A percentile compares a stretch with the other conserved stretches of the same genome.
These are phyloP conservation scores for Corynorhinus townsendii DNA, from an alignment of 2,113 vertebrate genomes.

Conservation along the genomic window DNA sequence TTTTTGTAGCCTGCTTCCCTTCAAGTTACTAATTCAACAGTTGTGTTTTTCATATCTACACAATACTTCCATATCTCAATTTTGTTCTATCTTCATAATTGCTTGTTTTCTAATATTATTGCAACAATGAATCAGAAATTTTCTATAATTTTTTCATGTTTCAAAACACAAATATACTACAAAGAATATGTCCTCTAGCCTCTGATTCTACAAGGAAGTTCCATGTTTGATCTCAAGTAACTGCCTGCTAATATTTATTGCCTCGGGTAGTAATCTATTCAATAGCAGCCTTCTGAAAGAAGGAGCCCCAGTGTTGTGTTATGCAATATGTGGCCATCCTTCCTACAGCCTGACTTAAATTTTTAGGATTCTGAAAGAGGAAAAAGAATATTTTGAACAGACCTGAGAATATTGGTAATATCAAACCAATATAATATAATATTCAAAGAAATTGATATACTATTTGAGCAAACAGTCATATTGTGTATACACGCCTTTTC, in stretches of 20 bases:
- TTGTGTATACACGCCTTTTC: neutral
- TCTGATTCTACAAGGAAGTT: neutral
- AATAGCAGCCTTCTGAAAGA: neutral
- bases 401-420: neutral
- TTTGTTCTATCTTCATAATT: slow-evolving; percentile 23
- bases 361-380: neutral
- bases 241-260: neutral
- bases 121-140: neutral
- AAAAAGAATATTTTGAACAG: neutral
- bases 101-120: neutral
- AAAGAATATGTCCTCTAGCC: neutral
- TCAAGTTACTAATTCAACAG: neutral
- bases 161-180: neutral
- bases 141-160: neutral
- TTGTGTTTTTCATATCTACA: neutral
- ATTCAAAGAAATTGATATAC: neutral
- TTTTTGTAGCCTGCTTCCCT: neutral
- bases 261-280: neutral
- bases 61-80: neutral
- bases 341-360: neutral
- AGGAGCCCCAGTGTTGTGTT: neutral
- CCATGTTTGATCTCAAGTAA: neutral
- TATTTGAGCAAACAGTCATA: neutral
- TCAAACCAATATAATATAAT: neutral
- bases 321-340: neutral